Percentiles rank a stretch among this genome's conserved stretches.
Conservation (phyloP, 53 echinoderm and acorn worm species). For the Echinarachnius parma region DNA sequence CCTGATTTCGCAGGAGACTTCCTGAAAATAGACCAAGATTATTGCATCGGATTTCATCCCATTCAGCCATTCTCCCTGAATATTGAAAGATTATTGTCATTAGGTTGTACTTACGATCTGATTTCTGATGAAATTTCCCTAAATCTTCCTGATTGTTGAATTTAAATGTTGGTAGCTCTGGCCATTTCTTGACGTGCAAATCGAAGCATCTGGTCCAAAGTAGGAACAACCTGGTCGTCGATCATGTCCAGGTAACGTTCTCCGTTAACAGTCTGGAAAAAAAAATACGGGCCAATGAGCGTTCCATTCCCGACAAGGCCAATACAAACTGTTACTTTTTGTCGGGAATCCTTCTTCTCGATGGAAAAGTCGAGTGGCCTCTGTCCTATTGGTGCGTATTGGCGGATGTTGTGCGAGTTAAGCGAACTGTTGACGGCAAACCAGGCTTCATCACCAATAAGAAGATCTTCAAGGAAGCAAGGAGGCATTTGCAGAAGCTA, state of each 20-base stretch:
- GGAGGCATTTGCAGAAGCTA: slow-evolving; percentile 41
- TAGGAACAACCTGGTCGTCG: slow-evolving; percentile 27
- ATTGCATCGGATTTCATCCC: no score
- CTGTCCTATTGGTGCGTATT: slow-evolving; percentile 43
- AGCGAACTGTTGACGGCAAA: slow-evolving; percentile 38
- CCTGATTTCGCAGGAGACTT: no score
- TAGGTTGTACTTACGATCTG: no score
- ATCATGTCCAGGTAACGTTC: slow-evolving; percentile 35
- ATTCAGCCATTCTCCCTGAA: no score
- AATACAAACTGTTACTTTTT: slow-evolving; percentile 41
- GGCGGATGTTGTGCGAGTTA: slow-evolving; percentile 40
- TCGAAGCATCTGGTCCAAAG: slow-evolving; percentile 4
- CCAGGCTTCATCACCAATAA: slow-evolving; percentile 54
- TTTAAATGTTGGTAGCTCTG: no score
- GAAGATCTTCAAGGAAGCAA: slow-evolving; percentile 30
- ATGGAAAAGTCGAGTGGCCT: slow-evolving; percentile 4
- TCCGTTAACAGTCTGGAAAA: slow-evolving; percentile 36
- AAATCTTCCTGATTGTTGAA: no score
- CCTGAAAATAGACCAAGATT: no score
- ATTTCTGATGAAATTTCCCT: no score
- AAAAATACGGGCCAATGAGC: slow-evolving; percentile 37
- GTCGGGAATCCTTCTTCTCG: background rate
- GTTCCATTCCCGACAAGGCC: slow-evolving; percentile 42
- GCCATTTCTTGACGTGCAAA: background rate
- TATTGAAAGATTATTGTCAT: no score